phyloP scores from a whole-genome alignment of 2,113 vertebrate species.

The Aleadryas rufinucha region DNA sequence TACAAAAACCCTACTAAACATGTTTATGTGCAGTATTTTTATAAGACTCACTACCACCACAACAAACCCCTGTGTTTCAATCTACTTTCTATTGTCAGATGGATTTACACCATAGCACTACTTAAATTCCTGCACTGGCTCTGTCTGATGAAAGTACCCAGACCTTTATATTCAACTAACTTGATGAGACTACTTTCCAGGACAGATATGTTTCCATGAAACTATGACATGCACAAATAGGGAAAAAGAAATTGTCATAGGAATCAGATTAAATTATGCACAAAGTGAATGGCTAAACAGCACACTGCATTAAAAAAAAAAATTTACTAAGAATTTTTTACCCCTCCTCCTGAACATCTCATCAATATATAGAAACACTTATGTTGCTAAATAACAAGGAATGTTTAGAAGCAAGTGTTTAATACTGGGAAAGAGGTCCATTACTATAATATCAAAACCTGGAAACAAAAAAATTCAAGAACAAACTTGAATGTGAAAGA shows the following conservation, averaged over 20 bases:
- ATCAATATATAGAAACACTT: not conserved
- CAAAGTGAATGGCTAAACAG: not conserved
- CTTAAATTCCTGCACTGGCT: not conserved
- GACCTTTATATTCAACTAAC: not conserved
- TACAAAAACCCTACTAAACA: not conserved
- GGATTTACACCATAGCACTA: not conserved
- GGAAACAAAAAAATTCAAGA: not conserved
- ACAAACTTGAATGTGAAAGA: not conserved
- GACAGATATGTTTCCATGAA: not conserved
- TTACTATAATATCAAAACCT: not conserved
- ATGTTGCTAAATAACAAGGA: not conserved
- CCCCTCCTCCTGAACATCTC: not conserved
- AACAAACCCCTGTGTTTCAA: not conserved
- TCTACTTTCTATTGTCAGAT: not conserved
- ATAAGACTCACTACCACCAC: not conserved
- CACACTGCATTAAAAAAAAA: not conserved
- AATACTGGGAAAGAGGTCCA: not conserved
- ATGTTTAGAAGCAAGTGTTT: not conserved
- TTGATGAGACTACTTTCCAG: not conserved
- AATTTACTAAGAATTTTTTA: not conserved
- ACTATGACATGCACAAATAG: not conserved
- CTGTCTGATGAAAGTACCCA: not conserved
- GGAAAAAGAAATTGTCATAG: not conserved
- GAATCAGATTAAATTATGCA: not conserved
- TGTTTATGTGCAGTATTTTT: not conserved